These are phyloP conservation scores for Kryptolebias marmoratus DNA, from an alignment of 2,113 vertebrate genomes.

Conservation along the genomic window DNA sequence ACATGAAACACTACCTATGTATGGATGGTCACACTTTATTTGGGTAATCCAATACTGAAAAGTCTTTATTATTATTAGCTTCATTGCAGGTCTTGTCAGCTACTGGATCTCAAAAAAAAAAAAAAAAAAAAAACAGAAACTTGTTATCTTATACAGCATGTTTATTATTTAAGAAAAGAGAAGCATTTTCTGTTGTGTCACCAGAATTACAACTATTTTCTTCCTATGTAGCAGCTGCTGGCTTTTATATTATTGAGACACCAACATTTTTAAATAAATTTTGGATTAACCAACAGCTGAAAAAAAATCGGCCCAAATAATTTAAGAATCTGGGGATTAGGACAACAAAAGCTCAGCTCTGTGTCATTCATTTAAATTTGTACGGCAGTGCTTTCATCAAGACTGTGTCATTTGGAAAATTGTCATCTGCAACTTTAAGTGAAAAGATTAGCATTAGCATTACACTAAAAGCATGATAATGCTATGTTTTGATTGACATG, in stretches of 20 bases:
- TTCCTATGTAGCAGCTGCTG: slow-evolving; percentile 11
- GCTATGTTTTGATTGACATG: not conserved
- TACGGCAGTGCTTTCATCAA: too few relatives aligned
- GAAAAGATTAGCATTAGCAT: slow-evolving; percentile 6
- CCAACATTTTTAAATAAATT: not conserved
- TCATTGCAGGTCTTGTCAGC: slow-evolving; percentile 27
- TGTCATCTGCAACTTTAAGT: not conserved
- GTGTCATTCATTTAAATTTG: not conserved
- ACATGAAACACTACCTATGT: slow-evolving; percentile 65
- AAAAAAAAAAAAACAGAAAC: not conserved
- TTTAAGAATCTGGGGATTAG: not conserved
- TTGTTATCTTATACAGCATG: slow-evolving; percentile 4
- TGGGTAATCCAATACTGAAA: slow-evolving; percentile 50
- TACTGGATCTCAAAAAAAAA: slow-evolving; percentile 15
- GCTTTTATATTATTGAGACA: slow-evolving; percentile 4
- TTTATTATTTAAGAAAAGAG: not conserved
- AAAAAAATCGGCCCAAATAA: not conserved
- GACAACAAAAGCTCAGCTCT: not conserved
- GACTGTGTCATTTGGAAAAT: too few relatives aligned
- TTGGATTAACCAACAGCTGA: too few relatives aligned
- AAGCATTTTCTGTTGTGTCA: not conserved
- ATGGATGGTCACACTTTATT: slow-evolving; percentile 49
- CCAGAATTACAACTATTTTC: not conserved
- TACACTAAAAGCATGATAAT: slow-evolving; percentile 14
- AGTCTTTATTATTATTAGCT: not conserved